Evolutionary conservation across 2,888 invertebrate species (phyloP), one percentile per base, ranked within the genome.

Genomic region (Harpagoxenus sublaevis): DNA sequence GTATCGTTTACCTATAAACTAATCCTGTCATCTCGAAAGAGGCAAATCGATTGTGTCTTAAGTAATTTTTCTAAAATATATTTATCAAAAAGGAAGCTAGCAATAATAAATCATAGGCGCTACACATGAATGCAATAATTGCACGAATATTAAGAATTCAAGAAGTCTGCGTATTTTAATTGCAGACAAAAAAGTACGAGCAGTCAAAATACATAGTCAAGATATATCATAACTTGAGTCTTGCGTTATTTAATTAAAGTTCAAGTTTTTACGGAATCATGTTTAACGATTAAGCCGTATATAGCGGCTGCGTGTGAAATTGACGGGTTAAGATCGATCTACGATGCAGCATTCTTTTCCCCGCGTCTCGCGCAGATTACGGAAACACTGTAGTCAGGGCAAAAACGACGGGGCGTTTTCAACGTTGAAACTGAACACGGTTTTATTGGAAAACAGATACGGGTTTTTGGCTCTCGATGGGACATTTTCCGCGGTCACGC

Each of bases 381-480:
- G 39, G 39, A 23, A 51, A 39, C 39, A 53, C 12, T 28, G 28
- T 15, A 18, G 12, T 8, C 12, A 3, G 42, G 9, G 5, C 12
- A 45, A 66, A 68, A 57, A 18, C 8, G 4, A 12, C 42, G 31
- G 31, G 31, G 31, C 23, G 75, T 18, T 57, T 55, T 45, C 15
- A 15, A 15, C 12, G 10, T 78, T 55, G n/a, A 66, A 66, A 31
- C 28, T 53, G 15, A 78, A 65, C 39, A 31, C 45, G 53, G 15
- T 68, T 78, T 66, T n/a, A 66, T 45, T 66, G 55, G 31, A 31
- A 78, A 78, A 45, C 66, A 42, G 42, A 45, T 55, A 78, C 18
- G n/a, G 18, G 9, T 28, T 12, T 57, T 57, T 28, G 57, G 9
- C 39, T 53, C n/a, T 18, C 31, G 8, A 55, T 55, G 39, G 12